A percentile compares a stretch with the other conserved stretches of the same genome.
phyloP scores from a whole-genome alignment of 64 coral and sea anemone genomes.

The Orbicella faveolata region DNA sequence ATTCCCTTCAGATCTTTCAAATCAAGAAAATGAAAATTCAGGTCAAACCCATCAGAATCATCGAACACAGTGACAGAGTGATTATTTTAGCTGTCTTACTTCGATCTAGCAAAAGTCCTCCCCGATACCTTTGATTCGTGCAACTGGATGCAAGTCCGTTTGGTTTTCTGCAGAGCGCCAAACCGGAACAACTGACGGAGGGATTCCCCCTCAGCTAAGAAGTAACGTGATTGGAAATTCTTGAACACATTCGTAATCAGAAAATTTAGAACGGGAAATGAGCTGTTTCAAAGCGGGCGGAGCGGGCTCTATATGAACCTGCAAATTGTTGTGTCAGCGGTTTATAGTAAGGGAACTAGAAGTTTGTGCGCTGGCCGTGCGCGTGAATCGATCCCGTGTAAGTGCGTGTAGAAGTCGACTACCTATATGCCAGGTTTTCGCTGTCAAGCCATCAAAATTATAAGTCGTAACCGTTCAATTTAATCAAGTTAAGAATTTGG shows the following conservation, averaged over 20 bases:
- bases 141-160: neutral
- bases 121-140: too few species aligned
- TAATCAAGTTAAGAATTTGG: too few species aligned
- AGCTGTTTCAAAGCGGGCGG: neutral
- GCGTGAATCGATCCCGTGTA: too few species aligned
- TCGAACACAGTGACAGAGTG: neutral
- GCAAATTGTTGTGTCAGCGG: neutral
- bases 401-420: too few species aligned
- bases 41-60: neutral
- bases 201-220: conserved; percentile 18
- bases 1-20: neutral
- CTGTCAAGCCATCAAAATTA: too few species aligned
- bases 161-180: neutral
- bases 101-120: neutral
- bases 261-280: conserved; percentile 39
- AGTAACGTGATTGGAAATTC: conserved; percentile 34
- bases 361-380: too few species aligned
- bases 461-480: too few species aligned
- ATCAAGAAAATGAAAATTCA: neutral
- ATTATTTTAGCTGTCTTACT: neutral
- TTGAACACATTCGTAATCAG: conserved; percentile 14
- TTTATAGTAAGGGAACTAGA: too few species aligned
- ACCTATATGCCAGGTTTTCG: too few species aligned
- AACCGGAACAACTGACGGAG: conserved; percentile 27
- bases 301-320: neutral